These are phyloP conservation scores for Protobothrops mucrosquamatus DNA, from an alignment of 2,113 vertebrate genomes.

Conservation along the genomic window DNA sequence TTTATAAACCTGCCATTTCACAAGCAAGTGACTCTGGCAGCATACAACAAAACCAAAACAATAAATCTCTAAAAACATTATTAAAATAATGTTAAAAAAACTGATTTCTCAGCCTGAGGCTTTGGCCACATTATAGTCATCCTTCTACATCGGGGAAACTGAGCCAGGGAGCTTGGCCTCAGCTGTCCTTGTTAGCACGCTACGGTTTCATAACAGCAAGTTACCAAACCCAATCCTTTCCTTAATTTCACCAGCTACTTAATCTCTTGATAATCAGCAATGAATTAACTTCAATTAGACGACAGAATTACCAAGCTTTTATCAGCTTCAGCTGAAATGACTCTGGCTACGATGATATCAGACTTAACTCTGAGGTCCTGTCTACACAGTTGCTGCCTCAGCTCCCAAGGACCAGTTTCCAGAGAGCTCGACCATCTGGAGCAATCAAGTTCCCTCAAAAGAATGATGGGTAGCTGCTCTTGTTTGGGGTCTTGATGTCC, in stretches of 20 bases:
- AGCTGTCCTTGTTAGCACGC: not conserved
- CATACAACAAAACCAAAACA: not conserved
- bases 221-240: not conserved
- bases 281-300: conserved; percentile 9
- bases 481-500: not conserved
- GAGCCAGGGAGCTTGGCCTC: not conserved
- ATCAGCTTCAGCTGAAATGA: not conserved
- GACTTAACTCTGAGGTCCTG: not conserved
- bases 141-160: not conserved
- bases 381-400: not conserved
- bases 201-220: not conserved
- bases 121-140: not conserved
- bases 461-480: not conserved
- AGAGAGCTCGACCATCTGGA: not conserved
- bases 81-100: not conserved
- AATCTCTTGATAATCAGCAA: conserved; percentile 20
- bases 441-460: not conserved
- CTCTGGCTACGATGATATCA: not conserved
- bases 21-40: not conserved
- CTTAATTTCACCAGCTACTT: conserved; percentile 1
- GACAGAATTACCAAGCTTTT: conserved; percentile 3
- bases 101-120: not conserved
- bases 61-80: not conserved
- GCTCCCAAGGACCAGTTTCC: not conserved
- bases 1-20: not conserved